phyloP scores from a whole-genome alignment of 2,888 invertebrate genomes.

The Drosophila vallismaia region DNA sequence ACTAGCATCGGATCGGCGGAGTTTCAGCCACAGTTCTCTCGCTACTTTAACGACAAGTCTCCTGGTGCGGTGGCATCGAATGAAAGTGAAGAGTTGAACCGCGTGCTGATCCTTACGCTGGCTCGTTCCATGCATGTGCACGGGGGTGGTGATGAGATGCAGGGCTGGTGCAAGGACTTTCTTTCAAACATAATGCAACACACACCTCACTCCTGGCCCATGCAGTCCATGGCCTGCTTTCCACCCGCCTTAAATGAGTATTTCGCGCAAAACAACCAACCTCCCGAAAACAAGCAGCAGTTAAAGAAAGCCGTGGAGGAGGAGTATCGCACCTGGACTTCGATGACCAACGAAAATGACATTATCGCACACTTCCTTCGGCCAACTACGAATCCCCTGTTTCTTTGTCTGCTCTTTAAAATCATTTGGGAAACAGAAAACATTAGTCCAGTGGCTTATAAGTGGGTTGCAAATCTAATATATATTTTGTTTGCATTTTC shows the following conservation, averaged over 20 bases:
- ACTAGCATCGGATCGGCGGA: conserved; percentile 96
- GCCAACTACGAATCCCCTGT: conserved; percentile 95
- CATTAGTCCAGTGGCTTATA: conserved; percentile 97
- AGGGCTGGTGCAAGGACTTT: conserved; percentile 94
- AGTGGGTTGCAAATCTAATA: conserved; percentile 85
- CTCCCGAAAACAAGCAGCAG: conserved; percentile 95
- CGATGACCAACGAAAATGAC: conserved; percentile 98
- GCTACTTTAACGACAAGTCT: conserved; percentile 96
- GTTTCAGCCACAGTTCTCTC: conserved; percentile 95
- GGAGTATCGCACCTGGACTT: conserved; percentile 97
- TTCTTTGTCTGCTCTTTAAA: conserved; percentile 97
- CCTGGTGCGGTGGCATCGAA: conserved; percentile 89
- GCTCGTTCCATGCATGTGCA: conserved; percentile 97
- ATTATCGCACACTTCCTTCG: conserved; percentile 97
- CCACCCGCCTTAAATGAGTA: conserved; percentile 95
- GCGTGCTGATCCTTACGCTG: conserved; percentile 95
- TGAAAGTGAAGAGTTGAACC: conserved; percentile 97
- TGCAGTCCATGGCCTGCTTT: conserved; percentile 95
- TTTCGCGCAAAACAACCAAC: conserved; percentile 92
- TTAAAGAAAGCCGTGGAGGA: conserved; percentile 97
- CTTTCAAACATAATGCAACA: conserved; percentile 95
- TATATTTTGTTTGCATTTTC: background rate
- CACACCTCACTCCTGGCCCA: conserved; percentile 98
- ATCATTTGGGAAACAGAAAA: conserved; percentile 97
- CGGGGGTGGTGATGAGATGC: conserved; percentile 86